A percentile compares a stretch with the other conserved stretches of the same genome.
Evolutionary conservation across 2,888 invertebrate species (phyloP).

Genomic region (Agrotis clavis): DNA sequence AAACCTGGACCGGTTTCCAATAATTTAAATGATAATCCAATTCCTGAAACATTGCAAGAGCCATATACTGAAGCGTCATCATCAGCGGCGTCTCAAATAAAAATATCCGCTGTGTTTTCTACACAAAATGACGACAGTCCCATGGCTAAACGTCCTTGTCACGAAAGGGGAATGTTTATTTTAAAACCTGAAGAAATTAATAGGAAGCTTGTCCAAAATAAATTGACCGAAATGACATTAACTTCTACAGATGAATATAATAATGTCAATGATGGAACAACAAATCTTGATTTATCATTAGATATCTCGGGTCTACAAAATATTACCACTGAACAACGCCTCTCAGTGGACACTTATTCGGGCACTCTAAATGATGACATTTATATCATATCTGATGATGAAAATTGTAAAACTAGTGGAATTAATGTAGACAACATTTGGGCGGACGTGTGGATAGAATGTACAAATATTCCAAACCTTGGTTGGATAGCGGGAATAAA

Average conservation of each 20-base stretch:
- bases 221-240: slow-evolving; percentile 15
- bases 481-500: slow-evolving; percentile 80
- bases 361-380: slow-evolving; percentile 57
- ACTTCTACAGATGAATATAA: not conserved
- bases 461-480: slow-evolving; percentile 75
- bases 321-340: slow-evolving; percentile 2
- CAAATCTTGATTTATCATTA: slow-evolving; percentile 1
- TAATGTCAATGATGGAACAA: slow-evolving; percentile 3
- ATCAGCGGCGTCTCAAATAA: slow-evolving; percentile 73
- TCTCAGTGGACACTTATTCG: slow-evolving; percentile 6
- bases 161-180: slow-evolving; percentile 79
- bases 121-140: slow-evolving; percentile 42
- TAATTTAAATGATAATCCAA: not conserved
- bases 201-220: slow-evolving; percentile 69
- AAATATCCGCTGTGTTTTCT: slow-evolving; percentile 71
- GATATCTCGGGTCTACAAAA: slow-evolving; percentile 5
- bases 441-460: slow-evolving; percentile 78
- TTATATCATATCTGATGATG: slow-evolving; percentile 74
- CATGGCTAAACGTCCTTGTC: slow-evolving; percentile 54
- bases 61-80: slow-evolving; percentile 66
- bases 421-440: slow-evolving; percentile 32
- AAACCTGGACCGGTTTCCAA: not conserved
- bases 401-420: slow-evolving; percentile 37
- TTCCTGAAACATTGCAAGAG: slow-evolving; percentile 32
- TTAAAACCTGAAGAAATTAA: slow-evolving; percentile 89